Base-by-base conservation (phyloP, 2,888 invertebrate genomes). In the Epistrophe eligans region DNA sequence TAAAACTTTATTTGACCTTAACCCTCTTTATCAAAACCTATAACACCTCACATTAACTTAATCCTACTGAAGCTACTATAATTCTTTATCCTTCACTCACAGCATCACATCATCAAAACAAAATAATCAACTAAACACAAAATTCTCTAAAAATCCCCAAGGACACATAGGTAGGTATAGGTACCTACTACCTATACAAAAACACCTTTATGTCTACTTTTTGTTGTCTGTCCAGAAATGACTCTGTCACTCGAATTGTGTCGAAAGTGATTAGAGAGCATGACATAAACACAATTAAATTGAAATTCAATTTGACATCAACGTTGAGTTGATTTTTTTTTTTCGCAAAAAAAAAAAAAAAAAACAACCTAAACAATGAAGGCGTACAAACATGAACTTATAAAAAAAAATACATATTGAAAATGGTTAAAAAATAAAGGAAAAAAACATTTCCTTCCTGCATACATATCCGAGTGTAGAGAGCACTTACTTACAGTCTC, bases 251-350 rank as follows among this genome's bases (percentile, higher is more conserved):
- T 82, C 57, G 66, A 60, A 60, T 70, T 64, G 74, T 58, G 71
- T 48, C 82, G 38, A 64, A 62, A 87, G 87, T 83, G 87, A 87
- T 83, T 82, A 87, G 87, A 79, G 55, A 76, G 76, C 82, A 79
- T 83, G 82, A 83, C 83, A 79, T 76, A 79, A 82, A 83, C 82
- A 83, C 87, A 87, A 87, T 87, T 87, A 87, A 83, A 87, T 87
- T 70, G 79, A 79, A 87, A 83, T 83, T 87, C 83, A 83, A 87
- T 87, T 87, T 87, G 87, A 87, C 83, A 79, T 62, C 76, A 76
- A 87, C 66, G 76, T 76, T 52, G 83, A 79, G 79, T 83, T 83
- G 82, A 79, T 79, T 83, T 76, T 79, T 76, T 72, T 79, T n/a
- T n/a, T n/a, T n/a, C n/a, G n/a, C n/a, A n/a, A n/a, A n/a, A n/a